Percentiles rank a stretch among this genome's conserved stretches.
phyloP scores from a whole-genome alignment of 2,113 vertebrate genomes.

The Rhabdomys dilectus region DNA sequence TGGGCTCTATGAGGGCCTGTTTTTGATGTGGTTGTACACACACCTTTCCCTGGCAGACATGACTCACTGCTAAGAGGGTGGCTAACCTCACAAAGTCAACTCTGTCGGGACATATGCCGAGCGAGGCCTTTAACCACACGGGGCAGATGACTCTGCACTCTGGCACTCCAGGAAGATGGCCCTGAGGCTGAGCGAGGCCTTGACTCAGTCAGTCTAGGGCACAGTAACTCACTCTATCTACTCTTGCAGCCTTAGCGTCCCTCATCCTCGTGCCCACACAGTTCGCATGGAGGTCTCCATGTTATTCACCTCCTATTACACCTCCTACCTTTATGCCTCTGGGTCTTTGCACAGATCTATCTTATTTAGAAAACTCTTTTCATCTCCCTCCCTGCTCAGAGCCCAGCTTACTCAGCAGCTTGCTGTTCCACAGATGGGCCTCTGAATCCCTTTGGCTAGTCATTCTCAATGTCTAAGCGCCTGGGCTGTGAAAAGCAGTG shows the following conservation, averaged over 20 bases:
- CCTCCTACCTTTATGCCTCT: background rate
- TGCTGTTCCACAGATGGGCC: background rate
- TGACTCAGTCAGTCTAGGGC: background rate
- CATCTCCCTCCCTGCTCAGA: background rate
- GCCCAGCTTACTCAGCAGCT: fast-evolving
- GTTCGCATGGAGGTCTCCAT: background rate
- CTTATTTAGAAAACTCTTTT: background rate
- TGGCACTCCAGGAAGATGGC: background rate
- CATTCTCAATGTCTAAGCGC: background rate
- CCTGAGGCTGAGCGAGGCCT: background rate
- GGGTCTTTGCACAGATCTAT: background rate
- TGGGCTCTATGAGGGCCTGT: background rate
- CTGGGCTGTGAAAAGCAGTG: background rate
- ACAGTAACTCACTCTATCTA: too few species aligned
- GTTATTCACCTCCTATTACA: too few species aligned
- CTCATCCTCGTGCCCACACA: background rate
- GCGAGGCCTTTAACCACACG: background rate
- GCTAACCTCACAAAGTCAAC: background rate
- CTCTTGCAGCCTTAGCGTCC: background rate
- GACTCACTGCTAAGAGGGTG: background rate
- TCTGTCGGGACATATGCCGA: background rate
- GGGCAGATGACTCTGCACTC: background rate
- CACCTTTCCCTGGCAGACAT: slow-evolving; percentile 31
- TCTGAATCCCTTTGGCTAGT: background rate
- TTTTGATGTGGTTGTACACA: background rate